Percentiles rank a stretch among this genome's conserved stretches.
These are phyloP conservation scores for Scomberomorus guttatus DNA, from an alignment of 2,797 vertebrate species.

Conservation along the genomic window DNA sequence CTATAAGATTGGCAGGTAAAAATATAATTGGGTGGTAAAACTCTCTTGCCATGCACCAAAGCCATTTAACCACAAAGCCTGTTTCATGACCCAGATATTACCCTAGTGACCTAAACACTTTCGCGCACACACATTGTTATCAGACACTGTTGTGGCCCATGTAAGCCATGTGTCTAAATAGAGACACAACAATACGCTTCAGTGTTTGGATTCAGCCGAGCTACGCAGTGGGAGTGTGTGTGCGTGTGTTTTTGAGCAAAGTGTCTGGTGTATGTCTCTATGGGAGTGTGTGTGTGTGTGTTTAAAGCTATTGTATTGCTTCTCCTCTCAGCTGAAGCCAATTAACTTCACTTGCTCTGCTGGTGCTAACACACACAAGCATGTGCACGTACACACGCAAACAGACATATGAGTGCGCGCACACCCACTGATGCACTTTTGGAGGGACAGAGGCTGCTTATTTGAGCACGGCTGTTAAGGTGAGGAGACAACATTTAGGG, in stretches of 20 bases:
- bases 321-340: slow-evolving; percentile 81
- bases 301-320: slow-evolving; percentile 73
- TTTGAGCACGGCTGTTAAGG: slow-evolving; percentile 41
- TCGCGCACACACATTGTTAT: slow-evolving; percentile 48
- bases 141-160: slow-evolving; percentile 44
- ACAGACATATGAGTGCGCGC: slow-evolving; percentile 16
- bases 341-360: slow-evolving; percentile 76
- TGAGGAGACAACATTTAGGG: slow-evolving; percentile 46
- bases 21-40: slow-evolving; percentile 63
- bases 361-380: slow-evolving; percentile 63
- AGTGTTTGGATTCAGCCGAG: slow-evolving; percentile 72
- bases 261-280: slow-evolving; percentile 49
- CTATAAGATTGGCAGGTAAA: slow-evolving; percentile 49
- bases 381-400: slow-evolving; percentile 4
- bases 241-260: slow-evolving; percentile 26
- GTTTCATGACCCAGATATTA: slow-evolving; percentile 42
- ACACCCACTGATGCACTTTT: slow-evolving; percentile 25
- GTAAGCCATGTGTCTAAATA: slow-evolving; percentile 74
- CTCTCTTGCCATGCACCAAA: slow-evolving; percentile 13
- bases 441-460: slow-evolving; percentile 40
- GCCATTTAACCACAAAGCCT: slow-evolving; percentile 36
- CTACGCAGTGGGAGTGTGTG: slow-evolving; percentile 32
- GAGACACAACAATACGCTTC: slow-evolving; percentile 71
- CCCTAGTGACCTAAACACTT: slow-evolving; percentile 45
- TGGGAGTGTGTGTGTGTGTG: slow-evolving; percentile 45